Evolutionary conservation across 2,888 invertebrate species (phyloP), one percentile per base, ranked within the genome.

Genomic region (Epinotia ramella): DNA sequence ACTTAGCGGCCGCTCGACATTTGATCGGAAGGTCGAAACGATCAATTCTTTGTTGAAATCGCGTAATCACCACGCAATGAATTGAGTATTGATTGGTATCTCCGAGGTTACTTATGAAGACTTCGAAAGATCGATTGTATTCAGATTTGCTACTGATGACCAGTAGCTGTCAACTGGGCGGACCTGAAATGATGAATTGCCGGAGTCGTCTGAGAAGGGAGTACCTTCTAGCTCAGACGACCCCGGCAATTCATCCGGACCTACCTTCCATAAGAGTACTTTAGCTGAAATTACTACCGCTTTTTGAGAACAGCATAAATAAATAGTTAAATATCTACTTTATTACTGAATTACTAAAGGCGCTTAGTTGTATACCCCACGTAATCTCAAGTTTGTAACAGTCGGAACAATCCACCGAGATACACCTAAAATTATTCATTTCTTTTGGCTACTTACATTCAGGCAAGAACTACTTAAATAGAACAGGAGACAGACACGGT

Each of bases 1-100:
- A 71, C 60, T 71, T 65, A 24, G 60, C 66, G 49, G 44, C 13
- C 60, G 71, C 66, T n/a, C 72, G 76, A 67, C 66, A 57, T 67
- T 76, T 67, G 62, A 72, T 72, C 65, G 60, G 60, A 66, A 76
- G 76, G 76, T 72, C 76, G 57, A 46, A 76, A 33, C 72, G 76
- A 72, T 76, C 76, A 63, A 75, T 72, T 56, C 56, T 72, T 72
- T 76, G 62, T 67, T 56, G 76, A 44, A 76, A 76, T 66, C 60
- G 60, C 56, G 62, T 62, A 76, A 71, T 76, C 12, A 60, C 59
- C 74, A n/a, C 59, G 59, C 44, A 60, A 69, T 57, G 62, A 67
- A 67, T 63, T 49, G 63, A 40, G 12, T 69, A 53, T 74, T 70
- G 49, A 66, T 66, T 20, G 40, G 24, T 62, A 53, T 62, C 60